These are phyloP conservation scores for Paelopatides confundens DNA, from an alignment of 53 echinoderm and acorn worm genomes.

Conservation along the genomic window DNA sequence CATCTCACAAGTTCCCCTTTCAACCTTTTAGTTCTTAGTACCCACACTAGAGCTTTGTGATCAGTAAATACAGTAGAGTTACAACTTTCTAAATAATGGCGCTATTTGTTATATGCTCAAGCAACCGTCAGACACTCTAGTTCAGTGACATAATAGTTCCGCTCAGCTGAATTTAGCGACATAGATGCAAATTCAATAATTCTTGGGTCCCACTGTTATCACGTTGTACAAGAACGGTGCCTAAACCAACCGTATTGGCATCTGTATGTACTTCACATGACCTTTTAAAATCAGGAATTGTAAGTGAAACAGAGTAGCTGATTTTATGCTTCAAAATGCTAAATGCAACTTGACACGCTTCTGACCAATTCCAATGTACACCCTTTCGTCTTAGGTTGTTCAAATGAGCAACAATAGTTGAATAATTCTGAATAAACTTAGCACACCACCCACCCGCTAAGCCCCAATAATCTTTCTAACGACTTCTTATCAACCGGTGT, in stretches of 20 bases:
- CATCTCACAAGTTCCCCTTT: slow-evolving; percentile 57
- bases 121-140: no score
- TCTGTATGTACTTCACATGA: slow-evolving; percentile 34
- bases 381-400: slow-evolving; percentile 30
- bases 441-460: neutral
- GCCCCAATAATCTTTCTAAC: slow-evolving; percentile 18
- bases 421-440: slow-evolving; percentile 9
- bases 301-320: neutral
- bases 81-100: slow-evolving; percentile 40
- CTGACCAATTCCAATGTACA: slow-evolving; percentile 36
- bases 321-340: slow-evolving; percentile 17
- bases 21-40: neutral
- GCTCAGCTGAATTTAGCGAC: slow-evolving; percentile 9
- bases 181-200: slow-evolving; percentile 37
- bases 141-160: slow-evolving; percentile 52
- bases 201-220: neutral
- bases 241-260: slow-evolving; percentile 1
- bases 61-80: slow-evolving; percentile 29
- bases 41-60: slow-evolving; percentile 45
- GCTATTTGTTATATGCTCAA: slow-evolving; percentile 66
- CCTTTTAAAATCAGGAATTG: slow-evolving; percentile 1
- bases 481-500: slow-evolving; percentile 1
- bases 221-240: slow-evolving; percentile 48
- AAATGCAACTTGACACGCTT: slow-evolving; percentile 47
- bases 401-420: neutral